A percentile compares a stretch with the other conserved stretches of the same genome.
phyloP scores from a whole-genome alignment of 2,888 invertebrate species.

The Drosophila quasianomalipes region DNA sequence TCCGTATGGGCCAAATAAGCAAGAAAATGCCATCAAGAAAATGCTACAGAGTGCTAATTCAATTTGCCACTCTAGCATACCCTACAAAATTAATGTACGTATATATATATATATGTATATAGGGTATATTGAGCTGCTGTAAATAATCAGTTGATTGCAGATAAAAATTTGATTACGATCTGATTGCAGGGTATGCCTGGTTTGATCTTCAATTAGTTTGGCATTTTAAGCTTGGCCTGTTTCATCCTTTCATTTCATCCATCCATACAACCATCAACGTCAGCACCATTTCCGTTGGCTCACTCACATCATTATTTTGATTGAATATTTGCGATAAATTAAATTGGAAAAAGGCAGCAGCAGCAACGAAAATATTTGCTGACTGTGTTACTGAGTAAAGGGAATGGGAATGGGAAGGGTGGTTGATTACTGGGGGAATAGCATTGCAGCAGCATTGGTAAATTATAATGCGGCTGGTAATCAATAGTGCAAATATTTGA shows the following conservation, averaged over 20 bases:
- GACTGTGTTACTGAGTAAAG: conserved; percentile 30
- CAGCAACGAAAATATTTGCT: conserved; percentile 63
- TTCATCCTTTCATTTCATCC: conserved; percentile 20
- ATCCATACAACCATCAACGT: conserved; percentile 37
- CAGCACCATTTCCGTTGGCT: conserved; percentile 53
- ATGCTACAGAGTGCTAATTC: neutral
- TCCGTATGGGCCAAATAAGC: conserved; percentile 36
- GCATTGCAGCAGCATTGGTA: conserved; percentile 14
- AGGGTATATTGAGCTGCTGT: neutral
- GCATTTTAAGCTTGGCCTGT: conserved; percentile 14
- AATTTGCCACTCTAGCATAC: neutral
- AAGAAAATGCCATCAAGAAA: conserved; percentile 38
- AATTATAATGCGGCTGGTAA: conserved; percentile 69
- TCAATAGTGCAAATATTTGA: conserved; percentile 77
- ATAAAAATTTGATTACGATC: neutral
- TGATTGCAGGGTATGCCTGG: conserved; percentile 24
- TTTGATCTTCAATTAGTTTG: conserved; percentile 16
- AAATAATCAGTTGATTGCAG: neutral
- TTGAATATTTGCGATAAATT: conserved; percentile 82
- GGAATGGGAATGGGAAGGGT: neutral
- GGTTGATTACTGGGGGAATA: neutral
- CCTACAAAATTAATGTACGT: neutral
- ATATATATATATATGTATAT: neutral
- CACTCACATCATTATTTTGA: conserved; percentile 75
- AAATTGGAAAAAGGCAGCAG: conserved; percentile 72